Conservation (phyloP, 2,888 invertebrate species). For the Penaeus monodon region DNA sequence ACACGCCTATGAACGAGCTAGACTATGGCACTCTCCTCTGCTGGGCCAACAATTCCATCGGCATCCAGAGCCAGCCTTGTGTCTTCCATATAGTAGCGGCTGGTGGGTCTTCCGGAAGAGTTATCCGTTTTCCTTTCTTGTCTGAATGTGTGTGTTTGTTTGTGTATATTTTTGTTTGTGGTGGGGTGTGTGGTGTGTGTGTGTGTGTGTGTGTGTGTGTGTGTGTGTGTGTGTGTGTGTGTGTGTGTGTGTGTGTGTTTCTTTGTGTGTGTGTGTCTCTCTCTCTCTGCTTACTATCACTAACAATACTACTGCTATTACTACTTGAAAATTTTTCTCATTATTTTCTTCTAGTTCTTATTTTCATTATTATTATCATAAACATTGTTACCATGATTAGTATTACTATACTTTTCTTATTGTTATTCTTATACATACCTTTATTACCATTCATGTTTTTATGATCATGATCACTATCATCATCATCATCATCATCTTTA, state of each 20-base stretch:
- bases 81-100: conserved; percentile 63
- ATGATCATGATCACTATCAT: too few species aligned
- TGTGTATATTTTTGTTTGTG: not conserved
- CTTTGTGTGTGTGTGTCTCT: too few species aligned
- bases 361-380: too few species aligned
- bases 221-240: not conserved
- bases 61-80: conserved; percentile 56
- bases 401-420: not conserved
- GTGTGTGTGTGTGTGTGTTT: not conserved
- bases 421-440: too few species aligned
- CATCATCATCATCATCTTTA: too few species aligned
- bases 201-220: not conserved
- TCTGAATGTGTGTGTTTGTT: not conserved
- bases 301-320: too few species aligned
- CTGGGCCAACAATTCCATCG: conserved; percentile 64
- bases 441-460: too few species aligned
- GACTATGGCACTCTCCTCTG: conserved; percentile 64
- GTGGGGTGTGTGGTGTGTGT: not conserved
- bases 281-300: too few species aligned
- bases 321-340: too few species aligned
- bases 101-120: not conserved
- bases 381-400: too few species aligned
- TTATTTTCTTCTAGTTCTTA: not conserved
- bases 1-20: conserved; percentile 64
- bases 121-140: not conserved